Evolutionary conservation across 2,113 vertebrate species (phyloP), one percentile per base, ranked within the genome.

Genomic region (Arizona elegans): DNA sequence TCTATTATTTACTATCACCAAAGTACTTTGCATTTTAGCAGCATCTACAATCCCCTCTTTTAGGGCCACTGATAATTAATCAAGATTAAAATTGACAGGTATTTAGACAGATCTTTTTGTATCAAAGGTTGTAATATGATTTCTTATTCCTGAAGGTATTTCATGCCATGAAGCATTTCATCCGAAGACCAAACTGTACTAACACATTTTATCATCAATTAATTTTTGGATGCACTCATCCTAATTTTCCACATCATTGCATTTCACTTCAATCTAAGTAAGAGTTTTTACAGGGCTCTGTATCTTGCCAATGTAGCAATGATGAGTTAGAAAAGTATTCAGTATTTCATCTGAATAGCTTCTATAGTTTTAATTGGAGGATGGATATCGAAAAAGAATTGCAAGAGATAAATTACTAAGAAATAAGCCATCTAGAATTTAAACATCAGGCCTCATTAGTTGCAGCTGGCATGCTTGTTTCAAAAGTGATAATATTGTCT

Each of bases 121-220:
- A 88, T 55, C 87, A 1, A 86, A 0, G 92, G 89, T 94, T 91
- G 95, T 55, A 1, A 24, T 90, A 96, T 53, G 1, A 21, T 38
- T 90, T 50, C 85, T 53, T 86, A 15, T 23, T 88, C 53, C 92
- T 0, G 3, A 93, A 94, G 93, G 92, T 47, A 90, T 62, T 75
- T 94, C 87, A 87, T 91, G 81, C 2, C 91, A 96, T 92, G 3
- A 19, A 92, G 56, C 58, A 33, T 91, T 93, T 70, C 54, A 95
- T 87, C 90, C 0, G 5, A 38, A 92, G 70, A 88, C 0, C 0
- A 0, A 92, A 54, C 4, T 91, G 89, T 10, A 43, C 33, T 85
- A 92, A 92, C 6, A 93, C 55, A 93, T 43, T 47, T 92, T 54
- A 91, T 90, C 62, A 93, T 3, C 81, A 86, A 56, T 94, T 53